Percentiles rank a stretch among this genome's conserved stretches.
Conservation (phyloP, 2,888 invertebrate genomes). For the Drosophila sordidula region DNA sequence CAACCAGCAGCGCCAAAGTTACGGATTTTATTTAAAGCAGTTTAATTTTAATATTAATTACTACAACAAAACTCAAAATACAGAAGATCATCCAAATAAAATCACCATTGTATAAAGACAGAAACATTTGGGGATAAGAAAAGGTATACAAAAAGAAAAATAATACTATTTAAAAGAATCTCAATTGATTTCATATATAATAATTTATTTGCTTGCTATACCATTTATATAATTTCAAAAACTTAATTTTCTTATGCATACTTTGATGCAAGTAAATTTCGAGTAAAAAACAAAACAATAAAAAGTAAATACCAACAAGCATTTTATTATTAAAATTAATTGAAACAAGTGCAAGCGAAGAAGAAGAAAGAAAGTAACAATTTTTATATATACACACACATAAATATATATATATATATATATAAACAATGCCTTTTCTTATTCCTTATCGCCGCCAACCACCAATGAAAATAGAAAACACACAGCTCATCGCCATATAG, state of each 20-base stretch:
- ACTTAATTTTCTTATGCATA: background rate
- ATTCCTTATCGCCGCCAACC: slow-evolving; percentile 58
- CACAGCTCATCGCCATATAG: slow-evolving; percentile 19
- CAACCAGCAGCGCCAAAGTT: slow-evolving; percentile 65
- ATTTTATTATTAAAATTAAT: slow-evolving; percentile 49
- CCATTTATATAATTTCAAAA: background rate
- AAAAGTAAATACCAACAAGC: slow-evolving; percentile 17
- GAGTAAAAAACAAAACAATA: slow-evolving; percentile 1
- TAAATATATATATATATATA: slow-evolving; percentile 1
- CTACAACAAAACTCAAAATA: slow-evolving; percentile 26
- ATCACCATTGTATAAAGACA: background rate
- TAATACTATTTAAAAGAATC: slow-evolving; percentile 4
- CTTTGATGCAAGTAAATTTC: slow-evolving; percentile 3
- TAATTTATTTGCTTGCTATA: slow-evolving; percentile 26
- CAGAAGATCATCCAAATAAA: slow-evolving; percentile 17
- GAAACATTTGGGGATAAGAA: slow-evolving; percentile 62
- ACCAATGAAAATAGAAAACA: slow-evolving; percentile 32
- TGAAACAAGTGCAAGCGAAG: slow-evolving; percentile 25
- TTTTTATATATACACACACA: slow-evolving; percentile 22
- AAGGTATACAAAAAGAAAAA: slow-evolving; percentile 59
- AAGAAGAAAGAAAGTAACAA: slow-evolving; percentile 4
- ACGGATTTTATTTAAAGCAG: slow-evolving; percentile 65
- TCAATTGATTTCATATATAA: slow-evolving; percentile 40
- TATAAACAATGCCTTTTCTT: slow-evolving; percentile 70
- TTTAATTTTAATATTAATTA: slow-evolving; percentile 43